A percentile compares a stretch with the other conserved stretches of the same genome.
Conservation (phyloP, 1,140 invertebrate genomes). For the Pseudomyrmex sp. region DNA sequence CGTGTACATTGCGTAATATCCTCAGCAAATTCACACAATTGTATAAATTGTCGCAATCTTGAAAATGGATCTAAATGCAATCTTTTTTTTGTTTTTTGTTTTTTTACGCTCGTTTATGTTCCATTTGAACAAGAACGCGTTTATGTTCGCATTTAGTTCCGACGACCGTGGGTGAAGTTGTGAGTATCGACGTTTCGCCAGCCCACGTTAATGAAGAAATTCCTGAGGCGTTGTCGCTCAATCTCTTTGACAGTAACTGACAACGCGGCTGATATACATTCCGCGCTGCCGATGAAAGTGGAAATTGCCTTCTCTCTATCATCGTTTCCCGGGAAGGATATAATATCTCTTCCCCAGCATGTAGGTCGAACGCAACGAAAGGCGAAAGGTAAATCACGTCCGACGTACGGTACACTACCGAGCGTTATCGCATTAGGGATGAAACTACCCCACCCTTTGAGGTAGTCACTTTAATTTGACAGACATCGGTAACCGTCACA, state of each 20-base stretch:
- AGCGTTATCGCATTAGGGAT: background rate
- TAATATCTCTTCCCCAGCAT: background rate
- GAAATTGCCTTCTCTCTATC: constrained; percentile 58
- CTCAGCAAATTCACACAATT: background rate
- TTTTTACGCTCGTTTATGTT: background rate
- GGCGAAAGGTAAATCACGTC: constrained; percentile 29
- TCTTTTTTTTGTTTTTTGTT: background rate
- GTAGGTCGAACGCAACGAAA: constrained; percentile 8
- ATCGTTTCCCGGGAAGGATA: constrained; percentile 19
- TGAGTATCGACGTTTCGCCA: constrained; percentile 57
- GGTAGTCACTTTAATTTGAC: constrained; percentile 9
- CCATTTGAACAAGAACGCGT: background rate
- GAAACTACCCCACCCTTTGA: background rate
- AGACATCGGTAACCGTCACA: constrained; percentile 2
- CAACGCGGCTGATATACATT: constrained; percentile 46
- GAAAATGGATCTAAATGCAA: background rate
- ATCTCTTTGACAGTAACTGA: constrained; percentile 57
- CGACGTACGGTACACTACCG: background rate
- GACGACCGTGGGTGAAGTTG: constrained; percentile 51
- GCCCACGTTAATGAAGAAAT: constrained; percentile 66
- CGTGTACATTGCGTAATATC: background rate
- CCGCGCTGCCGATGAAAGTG: constrained; percentile 43
- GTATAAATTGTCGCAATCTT: background rate
- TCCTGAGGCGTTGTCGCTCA: constrained; percentile 60
- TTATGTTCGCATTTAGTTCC: constrained; percentile 33